A percentile compares a stretch with the other conserved stretches of the same genome.
These are phyloP conservation scores for pig (Sus scrofa) DNA, from an alignment of 2,113 vertebrate species.

Conservation along the genomic window DNA sequence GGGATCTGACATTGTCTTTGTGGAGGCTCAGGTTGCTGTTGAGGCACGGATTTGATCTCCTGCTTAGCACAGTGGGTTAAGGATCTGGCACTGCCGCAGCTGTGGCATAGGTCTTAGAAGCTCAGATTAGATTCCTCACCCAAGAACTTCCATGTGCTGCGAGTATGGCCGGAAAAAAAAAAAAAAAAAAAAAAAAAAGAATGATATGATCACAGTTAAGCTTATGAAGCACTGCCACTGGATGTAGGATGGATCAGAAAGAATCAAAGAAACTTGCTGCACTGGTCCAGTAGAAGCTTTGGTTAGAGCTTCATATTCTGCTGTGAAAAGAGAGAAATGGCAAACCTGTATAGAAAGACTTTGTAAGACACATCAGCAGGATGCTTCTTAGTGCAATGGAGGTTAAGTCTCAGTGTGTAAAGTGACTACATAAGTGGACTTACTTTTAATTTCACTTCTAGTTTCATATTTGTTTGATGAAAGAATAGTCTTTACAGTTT, in stretches of 20 bases:
- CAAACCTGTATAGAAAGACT: neutral
- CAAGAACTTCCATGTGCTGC: too few relatives aligned
- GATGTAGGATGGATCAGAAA: neutral
- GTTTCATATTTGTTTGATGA: constrained; percentile 41
- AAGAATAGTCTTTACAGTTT: constrained; percentile 11
- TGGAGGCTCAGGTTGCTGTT: too few relatives aligned
- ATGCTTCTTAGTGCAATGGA: neutral
- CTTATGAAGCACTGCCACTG: neutral
- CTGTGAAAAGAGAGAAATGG: constrained; percentile 3
- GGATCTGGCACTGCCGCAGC: too few relatives aligned
- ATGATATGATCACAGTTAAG: neutral
- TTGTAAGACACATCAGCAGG: neutral
- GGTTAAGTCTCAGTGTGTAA: neutral
- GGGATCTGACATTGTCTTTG: too few relatives aligned
- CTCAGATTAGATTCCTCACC: too few relatives aligned
- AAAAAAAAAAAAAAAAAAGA: too few relatives aligned
- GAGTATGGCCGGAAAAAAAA: neutral
- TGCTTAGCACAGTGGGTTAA: too few relatives aligned
- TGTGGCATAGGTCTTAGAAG: too few relatives aligned
- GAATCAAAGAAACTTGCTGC: neutral
- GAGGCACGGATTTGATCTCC: too few relatives aligned
- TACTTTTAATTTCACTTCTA: neutral
- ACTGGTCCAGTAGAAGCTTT: neutral
- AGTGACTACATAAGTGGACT: neutral
- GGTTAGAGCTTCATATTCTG: neutral